These are phyloP conservation scores for Lordiphosa fenestrarum DNA, from an alignment of 2,888 invertebrate genomes.

Conservation along the genomic window DNA sequence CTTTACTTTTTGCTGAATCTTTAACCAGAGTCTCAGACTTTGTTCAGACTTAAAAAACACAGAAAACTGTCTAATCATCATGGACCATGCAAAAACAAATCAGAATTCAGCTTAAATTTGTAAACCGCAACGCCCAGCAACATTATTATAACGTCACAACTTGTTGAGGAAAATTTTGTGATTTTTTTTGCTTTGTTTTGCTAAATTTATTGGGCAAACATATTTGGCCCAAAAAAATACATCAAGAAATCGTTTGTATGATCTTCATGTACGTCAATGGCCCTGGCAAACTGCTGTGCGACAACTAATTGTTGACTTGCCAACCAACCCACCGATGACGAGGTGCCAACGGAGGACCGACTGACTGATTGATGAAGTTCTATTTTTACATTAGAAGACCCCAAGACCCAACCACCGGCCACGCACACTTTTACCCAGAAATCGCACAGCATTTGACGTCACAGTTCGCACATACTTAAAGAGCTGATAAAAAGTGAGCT, in stretches of 20 bases:
- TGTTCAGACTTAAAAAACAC: neutral
- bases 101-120: too few relatives aligned
- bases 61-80: slow-evolving; percentile 1
- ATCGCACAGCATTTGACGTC: neutral
- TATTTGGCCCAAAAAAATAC: slow-evolving; percentile 3
- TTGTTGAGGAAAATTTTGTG: too few relatives aligned
- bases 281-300: neutral
- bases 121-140: neutral
- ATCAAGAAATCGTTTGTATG: neutral
- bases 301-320: slow-evolving; percentile 43
- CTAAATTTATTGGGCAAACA: neutral
- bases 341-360: slow-evolving; percentile 4
- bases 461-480: slow-evolving; percentile 4
- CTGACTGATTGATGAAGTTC: slow-evolving; percentile 28
- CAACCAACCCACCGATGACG: slow-evolving; percentile 29
- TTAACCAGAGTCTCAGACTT: slow-evolving; percentile 5
- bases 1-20: neutral
- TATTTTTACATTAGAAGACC: slow-evolving; percentile 25
- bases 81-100: neutral
- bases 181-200: too few relatives aligned
- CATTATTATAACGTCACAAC: too few relatives aligned
- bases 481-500: neutral
- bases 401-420: neutral
- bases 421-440: neutral
- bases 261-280: slow-evolving; percentile 39